Evolutionary conservation across 64 coral and sea anemone species (phyloP), one percentile per base, ranked within the genome.

Genomic region (Catalaphyllia jardinei): DNA sequence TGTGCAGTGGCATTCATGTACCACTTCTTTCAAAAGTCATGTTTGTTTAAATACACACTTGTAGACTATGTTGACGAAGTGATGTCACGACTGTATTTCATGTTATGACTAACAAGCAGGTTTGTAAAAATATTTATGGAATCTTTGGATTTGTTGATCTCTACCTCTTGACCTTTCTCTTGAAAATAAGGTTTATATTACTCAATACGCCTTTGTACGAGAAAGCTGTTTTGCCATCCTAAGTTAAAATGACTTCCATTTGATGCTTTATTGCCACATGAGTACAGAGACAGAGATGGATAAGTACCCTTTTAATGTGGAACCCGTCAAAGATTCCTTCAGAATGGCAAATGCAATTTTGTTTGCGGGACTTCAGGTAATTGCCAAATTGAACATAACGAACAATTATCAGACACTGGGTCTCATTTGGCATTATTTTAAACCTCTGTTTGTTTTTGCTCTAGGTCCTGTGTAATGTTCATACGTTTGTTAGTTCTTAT

Each of bases 111-210:
- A n/a, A 10, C 65, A 7, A n/a, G 24, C 25, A 69, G 1, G 25
- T n/a, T 7, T 69, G 25, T 10, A 27, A 27, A 69, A 11, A 69
- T 22, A 69, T 67, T 82, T 64, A n/a, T 33, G 62, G 62, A 84
- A 67, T 30, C 64, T 25, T 67, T 71, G 42, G 81, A 85, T 71
- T 49, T 71, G 10, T 71, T 67, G 25, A 69, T 69, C 81, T n/a
- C 27, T 38, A 35, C 62, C n/a, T 46, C 55, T 85, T 85, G 20
- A 85, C 62, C 76, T 85, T 29, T 71, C 22, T 27, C 16, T 42
- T 69, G 0, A 10, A 69, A 69, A 9, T 69, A 27, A 25, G 22
- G 65, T 69, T 25, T 69, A 10, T 69, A 69, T 69, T 69, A 27
- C 65, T 69, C 25, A n/a, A 27, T 69, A 69, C 4, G 10, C 22